Evolutionary conservation across 1,140 invertebrate species (phyloP).

Genomic region (Lanistes nyassanus): DNA sequence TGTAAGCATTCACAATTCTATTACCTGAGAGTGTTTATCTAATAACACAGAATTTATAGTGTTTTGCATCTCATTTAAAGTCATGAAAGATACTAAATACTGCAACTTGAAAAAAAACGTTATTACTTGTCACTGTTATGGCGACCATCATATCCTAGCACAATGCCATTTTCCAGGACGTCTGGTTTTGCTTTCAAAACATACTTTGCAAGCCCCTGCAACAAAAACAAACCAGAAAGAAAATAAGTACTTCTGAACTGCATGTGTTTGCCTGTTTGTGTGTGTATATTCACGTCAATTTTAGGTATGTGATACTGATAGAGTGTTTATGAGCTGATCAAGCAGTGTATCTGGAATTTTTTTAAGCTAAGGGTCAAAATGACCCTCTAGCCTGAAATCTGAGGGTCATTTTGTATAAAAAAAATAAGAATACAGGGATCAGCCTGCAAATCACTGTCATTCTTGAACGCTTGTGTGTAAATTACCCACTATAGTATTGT

Average conservation of each 20-base stretch:
- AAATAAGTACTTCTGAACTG: not conserved
- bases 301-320: not conserved
- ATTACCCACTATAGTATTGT: not conserved
- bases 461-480: too few relatives aligned
- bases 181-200: constrained; percentile 72
- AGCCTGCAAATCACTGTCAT: too few relatives aligned
- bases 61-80: not conserved
- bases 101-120: not conserved
- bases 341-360: too few relatives aligned
- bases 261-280: not conserved
- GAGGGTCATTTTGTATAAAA: too few relatives aligned
- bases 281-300: too few relatives aligned
- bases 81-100: not conserved
- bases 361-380: too few relatives aligned
- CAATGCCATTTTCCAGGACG: constrained; percentile 72
- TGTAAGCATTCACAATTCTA: not conserved
- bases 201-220: constrained; percentile 82
- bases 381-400: too few relatives aligned
- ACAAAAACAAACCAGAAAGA: constrained; percentile 21
- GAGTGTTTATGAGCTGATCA: too few relatives aligned
- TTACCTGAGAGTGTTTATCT: not conserved
- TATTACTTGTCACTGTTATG: constrained; percentile 88
- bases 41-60: not conserved
- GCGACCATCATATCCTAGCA: constrained; percentile 95
- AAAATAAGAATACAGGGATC: too few relatives aligned